phyloP scores from a whole-genome alignment of 1,140 invertebrate species.

The Drosophila hydei region DNA sequence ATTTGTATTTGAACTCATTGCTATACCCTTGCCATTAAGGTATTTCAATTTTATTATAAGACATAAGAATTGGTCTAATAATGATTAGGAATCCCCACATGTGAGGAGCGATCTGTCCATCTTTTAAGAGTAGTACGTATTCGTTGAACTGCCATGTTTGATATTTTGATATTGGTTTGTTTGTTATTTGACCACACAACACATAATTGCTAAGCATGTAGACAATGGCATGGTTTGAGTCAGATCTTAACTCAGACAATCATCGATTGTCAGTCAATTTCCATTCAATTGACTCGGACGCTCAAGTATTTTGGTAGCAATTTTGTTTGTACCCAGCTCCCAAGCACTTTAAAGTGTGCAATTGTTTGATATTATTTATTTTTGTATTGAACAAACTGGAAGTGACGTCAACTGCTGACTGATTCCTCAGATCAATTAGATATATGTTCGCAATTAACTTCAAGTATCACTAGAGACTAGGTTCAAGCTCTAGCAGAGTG shows the following conservation, averaged over 20 bases:
- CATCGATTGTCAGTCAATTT: constrained; percentile 35
- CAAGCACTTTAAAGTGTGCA: constrained; percentile 72
- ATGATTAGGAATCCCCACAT: too few relatives aligned
- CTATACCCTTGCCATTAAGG: background rate
- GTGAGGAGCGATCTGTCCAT: too few relatives aligned
- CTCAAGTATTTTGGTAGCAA: constrained; percentile 30
- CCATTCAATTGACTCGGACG: constrained; percentile 21
- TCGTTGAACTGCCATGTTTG: background rate
- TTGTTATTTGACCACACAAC: constrained; percentile 19
- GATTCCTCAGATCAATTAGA: constrained; percentile 5
- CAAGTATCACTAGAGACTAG: background rate
- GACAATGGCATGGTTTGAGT: constrained; percentile 11
- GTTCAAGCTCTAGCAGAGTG: constrained; percentile 14
- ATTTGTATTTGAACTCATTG: constrained; percentile 10
- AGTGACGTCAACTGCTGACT: constrained; percentile 23
- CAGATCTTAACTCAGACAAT: constrained; percentile 22
- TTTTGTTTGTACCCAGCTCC: constrained; percentile 48
- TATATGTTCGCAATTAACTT: constrained; percentile 3
- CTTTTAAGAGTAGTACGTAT: background rate
- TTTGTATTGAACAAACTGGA: constrained; percentile 24
- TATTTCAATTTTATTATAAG: background rate
- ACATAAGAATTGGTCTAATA: background rate
- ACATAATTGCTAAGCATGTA: constrained; percentile 42
- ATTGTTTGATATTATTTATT: constrained; percentile 58
- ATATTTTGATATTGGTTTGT: background rate